A percentile compares a stretch with the other conserved stretches of the same genome.
Evolutionary conservation across 2,113 vertebrate species (phyloP).

Genomic region (Oreochromis aureus): DNA sequence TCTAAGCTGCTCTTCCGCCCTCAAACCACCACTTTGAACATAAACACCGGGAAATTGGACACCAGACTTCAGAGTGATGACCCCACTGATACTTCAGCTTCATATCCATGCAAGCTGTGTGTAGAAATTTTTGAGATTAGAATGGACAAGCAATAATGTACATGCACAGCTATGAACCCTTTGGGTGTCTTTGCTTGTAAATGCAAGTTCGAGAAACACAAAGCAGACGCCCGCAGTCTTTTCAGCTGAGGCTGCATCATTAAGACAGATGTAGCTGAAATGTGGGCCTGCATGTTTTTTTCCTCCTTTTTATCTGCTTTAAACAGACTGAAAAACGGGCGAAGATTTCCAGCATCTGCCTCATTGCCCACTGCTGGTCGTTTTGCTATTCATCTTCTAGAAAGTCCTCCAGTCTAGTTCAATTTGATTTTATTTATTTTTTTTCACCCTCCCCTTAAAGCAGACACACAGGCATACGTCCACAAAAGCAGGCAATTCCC

Average conservation of each 20-base stretch:
- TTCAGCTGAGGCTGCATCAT: neutral
- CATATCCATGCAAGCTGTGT: neutral
- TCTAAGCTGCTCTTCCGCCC: constrained; percentile 7
- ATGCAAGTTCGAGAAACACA: constrained; percentile 1
- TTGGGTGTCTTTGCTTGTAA: neutral
- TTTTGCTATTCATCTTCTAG: neutral
- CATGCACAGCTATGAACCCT: neutral
- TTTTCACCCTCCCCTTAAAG: constrained; percentile 1
- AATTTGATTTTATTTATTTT: neutral
- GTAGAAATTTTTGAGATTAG: neutral
- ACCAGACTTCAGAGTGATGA: constrained; percentile 6
- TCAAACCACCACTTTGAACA: constrained; percentile 32
- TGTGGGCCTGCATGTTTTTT: constrained; percentile 13
- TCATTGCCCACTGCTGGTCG: neutral
- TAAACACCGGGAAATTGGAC: constrained; percentile 26
- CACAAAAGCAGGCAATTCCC: neutral
- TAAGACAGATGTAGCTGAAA: constrained; percentile 35
- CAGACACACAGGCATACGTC: neutral
- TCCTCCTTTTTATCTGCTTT: constrained; percentile 8
- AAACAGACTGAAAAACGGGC: constrained; percentile 6
- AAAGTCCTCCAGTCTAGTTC: neutral
- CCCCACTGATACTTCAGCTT: neutral
- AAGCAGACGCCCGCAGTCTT: neutral
- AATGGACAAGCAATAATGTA: neutral
- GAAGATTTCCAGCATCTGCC: constrained; percentile 17